A percentile compares a stretch with the other conserved stretches of the same genome.
phyloP scores from a whole-genome alignment of 2,797 vertebrate species.

The Sciaenops ocellatus region DNA sequence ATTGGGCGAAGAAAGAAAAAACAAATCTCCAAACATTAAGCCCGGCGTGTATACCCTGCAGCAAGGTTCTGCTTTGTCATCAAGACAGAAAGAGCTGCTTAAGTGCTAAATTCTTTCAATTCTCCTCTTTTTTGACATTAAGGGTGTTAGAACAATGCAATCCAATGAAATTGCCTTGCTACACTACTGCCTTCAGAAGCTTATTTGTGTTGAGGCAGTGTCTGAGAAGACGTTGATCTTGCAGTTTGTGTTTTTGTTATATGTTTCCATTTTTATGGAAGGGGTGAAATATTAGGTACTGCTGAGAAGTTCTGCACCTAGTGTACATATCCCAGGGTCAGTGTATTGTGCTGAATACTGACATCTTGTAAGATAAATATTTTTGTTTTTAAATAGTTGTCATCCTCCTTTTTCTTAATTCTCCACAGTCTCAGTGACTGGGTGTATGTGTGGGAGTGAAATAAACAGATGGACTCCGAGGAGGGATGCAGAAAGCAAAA shows the following conservation, averaged over 20 bases:
- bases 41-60: conserved; percentile 47
- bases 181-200: conserved; percentile 15
- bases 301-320: neutral
- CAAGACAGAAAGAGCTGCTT: conserved; percentile 38
- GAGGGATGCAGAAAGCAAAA: conserved; percentile 36
- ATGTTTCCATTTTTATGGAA: neutral
- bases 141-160: conserved; percentile 15
- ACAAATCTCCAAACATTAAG: conserved; percentile 50
- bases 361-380: conserved; percentile 33
- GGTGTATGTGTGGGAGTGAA: conserved; percentile 63
- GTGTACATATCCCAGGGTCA: neutral
- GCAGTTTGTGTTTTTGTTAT: neutral
- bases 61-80: conserved; percentile 66
- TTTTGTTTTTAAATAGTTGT: conserved; percentile 29
- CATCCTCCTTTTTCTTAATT: conserved; percentile 30
- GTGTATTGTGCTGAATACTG: neutral
- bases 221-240: neutral
- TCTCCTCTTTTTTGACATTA: conserved; percentile 36
- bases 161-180: conserved; percentile 20
- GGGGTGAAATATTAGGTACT: neutral
- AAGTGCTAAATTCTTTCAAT: conserved; percentile 38
- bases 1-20: conserved; percentile 54
- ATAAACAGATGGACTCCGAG: conserved; percentile 65
- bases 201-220: conserved; percentile 1
- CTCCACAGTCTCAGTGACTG: conserved; percentile 25